A percentile compares a stretch with the other conserved stretches of the same genome.
Evolutionary conservation across 1,140 invertebrate species (phyloP).

Genomic region (Sipha flava): DNA sequence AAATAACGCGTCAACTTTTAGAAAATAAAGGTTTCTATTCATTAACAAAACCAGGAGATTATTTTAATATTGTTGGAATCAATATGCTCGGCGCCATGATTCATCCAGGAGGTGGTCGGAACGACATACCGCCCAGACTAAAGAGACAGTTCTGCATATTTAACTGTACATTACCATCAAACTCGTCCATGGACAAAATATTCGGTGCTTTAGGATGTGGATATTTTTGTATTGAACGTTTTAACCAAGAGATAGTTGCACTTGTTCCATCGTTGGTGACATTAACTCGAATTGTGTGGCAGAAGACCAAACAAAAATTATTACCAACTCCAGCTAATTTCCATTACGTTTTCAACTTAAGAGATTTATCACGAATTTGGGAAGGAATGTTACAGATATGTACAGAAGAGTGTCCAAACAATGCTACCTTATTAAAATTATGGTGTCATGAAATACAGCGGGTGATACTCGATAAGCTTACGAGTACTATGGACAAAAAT

Average conservation of each 20-base stretch:
- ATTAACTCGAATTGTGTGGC: slow-evolving; percentile 80
- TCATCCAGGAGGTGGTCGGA: slow-evolving; percentile 85
- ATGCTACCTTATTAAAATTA: slow-evolving; percentile 68
- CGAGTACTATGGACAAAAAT: slow-evolving; percentile 62
- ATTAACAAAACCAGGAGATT: slow-evolving; percentile 93
- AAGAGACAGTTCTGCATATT: slow-evolving; percentile 93
- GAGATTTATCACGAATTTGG: slow-evolving; percentile 92
- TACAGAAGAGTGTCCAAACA: slow-evolving; percentile 72
- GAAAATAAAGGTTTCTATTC: slow-evolving; percentile 95
- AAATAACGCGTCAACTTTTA: slow-evolving; percentile 92
- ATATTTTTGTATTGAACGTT: slow-evolving; percentile 82
- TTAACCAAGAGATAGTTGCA: slow-evolving; percentile 67
- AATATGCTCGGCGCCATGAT: slow-evolving; percentile 93
- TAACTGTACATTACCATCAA: slow-evolving; percentile 83
- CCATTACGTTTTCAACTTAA: slow-evolving; percentile 90
- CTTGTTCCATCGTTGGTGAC: slow-evolving; percentile 76
- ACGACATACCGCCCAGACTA: slow-evolving; percentile 87
- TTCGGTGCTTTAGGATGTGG: slow-evolving; percentile 78
- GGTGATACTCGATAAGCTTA: slow-evolving; percentile 85
- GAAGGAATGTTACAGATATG: slow-evolving; percentile 89
- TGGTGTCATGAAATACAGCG: slow-evolving; percentile 93
- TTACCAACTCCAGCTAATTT: slow-evolving; percentile 95
- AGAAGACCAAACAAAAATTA: slow-evolving; percentile 65
- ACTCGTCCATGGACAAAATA: slow-evolving; percentile 76
- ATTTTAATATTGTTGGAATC: slow-evolving; percentile 81